phyloP scores from a whole-genome alignment of 2,113 vertebrate species.

The Malurus melanocephalus region DNA sequence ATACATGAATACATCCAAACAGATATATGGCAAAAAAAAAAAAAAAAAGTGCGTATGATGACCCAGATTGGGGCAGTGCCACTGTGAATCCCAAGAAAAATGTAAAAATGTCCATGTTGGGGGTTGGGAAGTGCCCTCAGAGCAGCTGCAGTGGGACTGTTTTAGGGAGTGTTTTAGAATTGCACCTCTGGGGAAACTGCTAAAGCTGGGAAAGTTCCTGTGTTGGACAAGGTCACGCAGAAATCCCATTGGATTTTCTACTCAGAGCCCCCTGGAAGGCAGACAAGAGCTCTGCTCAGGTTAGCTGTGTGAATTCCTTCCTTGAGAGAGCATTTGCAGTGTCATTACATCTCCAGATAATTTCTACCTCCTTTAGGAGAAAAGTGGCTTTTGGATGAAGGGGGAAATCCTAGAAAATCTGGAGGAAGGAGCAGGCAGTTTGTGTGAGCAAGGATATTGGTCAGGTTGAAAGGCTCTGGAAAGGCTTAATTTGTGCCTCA shows the following conservation, averaged over 20 bases:
- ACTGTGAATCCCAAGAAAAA: neutral
- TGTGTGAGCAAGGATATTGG: neutral
- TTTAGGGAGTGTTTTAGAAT: neutral
- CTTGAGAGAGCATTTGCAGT: neutral
- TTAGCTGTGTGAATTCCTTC: neutral
- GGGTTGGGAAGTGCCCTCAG: neutral
- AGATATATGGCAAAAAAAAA: neutral
- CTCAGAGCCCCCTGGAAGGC: neutral
- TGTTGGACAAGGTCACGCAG: neutral
- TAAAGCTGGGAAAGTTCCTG: slow-evolving; percentile 30
- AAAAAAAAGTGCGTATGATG: neutral
- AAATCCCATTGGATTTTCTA: neutral
- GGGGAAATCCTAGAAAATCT: neutral
- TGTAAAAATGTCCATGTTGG: neutral
- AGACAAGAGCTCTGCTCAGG: neutral
- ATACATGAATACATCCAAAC: neutral
- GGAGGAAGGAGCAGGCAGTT: neutral
- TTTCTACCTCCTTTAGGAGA: neutral
- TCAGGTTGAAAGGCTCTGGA: neutral
- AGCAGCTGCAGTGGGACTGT: neutral
- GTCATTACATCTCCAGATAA: neutral
- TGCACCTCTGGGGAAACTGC: slow-evolving; percentile 24
- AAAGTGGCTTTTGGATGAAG: neutral
- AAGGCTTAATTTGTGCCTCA: neutral
- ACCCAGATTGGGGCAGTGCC: neutral